These are phyloP conservation scores for Aporophyla nigra DNA, from an alignment of 2,888 invertebrate species.

Conservation along the genomic window DNA sequence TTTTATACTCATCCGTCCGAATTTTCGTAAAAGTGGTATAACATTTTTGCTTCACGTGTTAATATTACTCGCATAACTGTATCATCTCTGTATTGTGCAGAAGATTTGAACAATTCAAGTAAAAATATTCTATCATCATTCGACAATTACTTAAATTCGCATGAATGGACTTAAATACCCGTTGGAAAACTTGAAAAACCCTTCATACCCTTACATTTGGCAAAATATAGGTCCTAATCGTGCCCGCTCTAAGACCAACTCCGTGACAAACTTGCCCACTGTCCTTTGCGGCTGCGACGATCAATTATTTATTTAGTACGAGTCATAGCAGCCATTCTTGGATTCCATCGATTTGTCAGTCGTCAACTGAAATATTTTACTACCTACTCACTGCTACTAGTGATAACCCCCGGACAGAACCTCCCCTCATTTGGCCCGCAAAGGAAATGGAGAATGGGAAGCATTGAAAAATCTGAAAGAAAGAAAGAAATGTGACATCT, in stretches of 20 bases:
- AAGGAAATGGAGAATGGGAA: too few species aligned
- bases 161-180: not conserved
- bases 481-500: too few species aligned
- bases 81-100: not conserved
- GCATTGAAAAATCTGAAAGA: not conserved
- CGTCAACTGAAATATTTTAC: constrained; percentile 18
- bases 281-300: constrained; percentile 48
- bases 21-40: too few species aligned
- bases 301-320: constrained; percentile 63
- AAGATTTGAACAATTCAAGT: not conserved
- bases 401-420: not conserved
- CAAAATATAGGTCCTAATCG: not conserved
- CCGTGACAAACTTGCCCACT: not conserved
- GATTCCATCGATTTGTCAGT: constrained; percentile 60
- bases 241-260: not conserved
- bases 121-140: not conserved
- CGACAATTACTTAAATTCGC: not conserved
- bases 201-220: not conserved
- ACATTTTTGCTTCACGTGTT: too few species aligned
- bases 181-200: not conserved
- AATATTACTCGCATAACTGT: too few species aligned
- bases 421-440: not conserved
- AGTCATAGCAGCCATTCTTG: constrained; percentile 43
- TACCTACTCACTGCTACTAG: constrained; percentile 1
- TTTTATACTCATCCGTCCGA: too few species aligned